Conservation (phyloP, 1,140 invertebrate species). For the Pseudomyrmex pallidus region DNA sequence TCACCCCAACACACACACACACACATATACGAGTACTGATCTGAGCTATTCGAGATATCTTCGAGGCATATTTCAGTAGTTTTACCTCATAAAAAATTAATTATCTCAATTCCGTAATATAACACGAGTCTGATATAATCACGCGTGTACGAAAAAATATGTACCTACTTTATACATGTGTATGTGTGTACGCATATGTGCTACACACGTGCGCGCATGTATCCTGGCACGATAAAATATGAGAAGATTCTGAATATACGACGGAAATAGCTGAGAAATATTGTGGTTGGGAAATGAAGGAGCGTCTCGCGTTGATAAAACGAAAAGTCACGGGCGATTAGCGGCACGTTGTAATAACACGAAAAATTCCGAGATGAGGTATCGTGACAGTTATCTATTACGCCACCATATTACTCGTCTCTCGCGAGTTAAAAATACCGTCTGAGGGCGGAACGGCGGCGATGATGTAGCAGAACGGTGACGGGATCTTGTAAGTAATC, state of each 20-base stretch:
- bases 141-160: background rate
- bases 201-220: background rate
- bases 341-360: conserved; percentile 57
- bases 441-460: conserved; percentile 10
- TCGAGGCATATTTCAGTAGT: too few relatives aligned
- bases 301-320: conserved; percentile 37
- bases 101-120: too few relatives aligned
- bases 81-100: too few relatives aligned
- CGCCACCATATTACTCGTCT: conserved; percentile 50
- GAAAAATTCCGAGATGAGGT: conserved; percentile 52
- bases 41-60: background rate
- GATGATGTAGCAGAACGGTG: conserved; percentile 14
- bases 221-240: conserved; percentile 27
- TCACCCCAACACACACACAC: too few relatives aligned
- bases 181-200: background rate
- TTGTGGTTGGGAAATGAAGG: conserved; percentile 35
- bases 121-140: background rate
- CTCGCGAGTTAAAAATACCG: conserved; percentile 37
- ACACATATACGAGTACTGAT: background rate
- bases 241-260: conserved; percentile 9
- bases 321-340: conserved; percentile 54
- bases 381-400: conserved; percentile 62
- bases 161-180: background rate
- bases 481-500: conserved; percentile 48
- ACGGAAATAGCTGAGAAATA: conserved; percentile 45